A percentile compares a stretch with the other conserved stretches of the same genome.
These are phyloP conservation scores for Pachyuromys duprasi DNA, from an alignment of 2,797 vertebrate genomes.

Conservation along the genomic window DNA sequence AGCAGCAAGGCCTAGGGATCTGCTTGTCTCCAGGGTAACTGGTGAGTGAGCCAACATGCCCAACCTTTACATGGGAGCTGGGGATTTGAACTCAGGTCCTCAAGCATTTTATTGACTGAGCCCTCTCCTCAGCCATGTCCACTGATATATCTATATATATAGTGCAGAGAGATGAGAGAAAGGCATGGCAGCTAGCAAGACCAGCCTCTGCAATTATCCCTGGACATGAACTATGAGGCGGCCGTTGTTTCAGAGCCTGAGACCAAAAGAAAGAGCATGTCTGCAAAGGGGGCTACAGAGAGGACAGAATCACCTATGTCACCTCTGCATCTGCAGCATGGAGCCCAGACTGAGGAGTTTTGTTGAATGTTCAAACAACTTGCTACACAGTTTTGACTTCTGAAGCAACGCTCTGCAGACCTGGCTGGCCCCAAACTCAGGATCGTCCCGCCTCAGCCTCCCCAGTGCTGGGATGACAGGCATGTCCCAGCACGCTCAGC, in stretches of 20 bases:
- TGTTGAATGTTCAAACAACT: not conserved
- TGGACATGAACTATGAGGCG: not conserved
- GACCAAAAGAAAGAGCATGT: rapidly evolving
- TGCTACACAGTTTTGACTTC: not conserved
- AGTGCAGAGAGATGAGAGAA: not conserved
- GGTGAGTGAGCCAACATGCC: no score
- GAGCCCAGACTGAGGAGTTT: not conserved
- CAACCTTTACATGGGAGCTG: not conserved
- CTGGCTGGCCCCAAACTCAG: not conserved
- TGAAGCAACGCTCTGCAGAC: not conserved
- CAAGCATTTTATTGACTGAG: not conserved
- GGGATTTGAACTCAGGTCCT: not conserved
- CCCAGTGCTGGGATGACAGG: not conserved
- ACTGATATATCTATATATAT: not conserved
- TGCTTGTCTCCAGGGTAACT: not conserved
- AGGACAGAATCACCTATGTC: not conserved
- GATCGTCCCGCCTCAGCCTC: not conserved
- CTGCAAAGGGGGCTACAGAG: not conserved
- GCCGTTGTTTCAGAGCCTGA: not conserved
- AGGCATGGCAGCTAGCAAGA: not conserved
- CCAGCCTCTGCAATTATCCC: no score
- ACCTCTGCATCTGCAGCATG: not conserved
- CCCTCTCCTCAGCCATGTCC: no score
- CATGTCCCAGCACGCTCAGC: not conserved
- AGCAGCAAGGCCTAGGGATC: not conserved